Conservation (phyloP, 2,888 invertebrate species). For the Pyrocoelia pectoralis region DNA sequence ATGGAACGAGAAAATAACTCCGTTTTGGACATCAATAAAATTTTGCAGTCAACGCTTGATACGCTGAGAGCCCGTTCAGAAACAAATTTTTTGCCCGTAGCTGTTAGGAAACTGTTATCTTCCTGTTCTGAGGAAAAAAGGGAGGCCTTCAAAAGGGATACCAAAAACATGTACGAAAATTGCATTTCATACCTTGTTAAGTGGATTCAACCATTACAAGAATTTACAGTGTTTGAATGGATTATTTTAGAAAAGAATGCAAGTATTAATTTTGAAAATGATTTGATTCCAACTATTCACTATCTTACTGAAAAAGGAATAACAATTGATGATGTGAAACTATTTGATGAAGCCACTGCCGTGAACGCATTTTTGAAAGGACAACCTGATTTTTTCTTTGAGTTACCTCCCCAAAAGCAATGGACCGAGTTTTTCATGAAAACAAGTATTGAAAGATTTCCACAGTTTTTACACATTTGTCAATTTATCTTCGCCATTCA, state of each 20-base stretch:
- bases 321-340: not conserved
- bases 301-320: not conserved
- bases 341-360: not conserved
- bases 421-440: too few species aligned
- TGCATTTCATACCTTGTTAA: not conserved
- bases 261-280: not conserved
- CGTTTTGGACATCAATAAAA: not conserved
- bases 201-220: not conserved
- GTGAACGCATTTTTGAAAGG: not conserved
- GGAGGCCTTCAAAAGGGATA: not conserved
- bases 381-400: too few species aligned
- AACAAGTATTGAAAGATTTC: too few species aligned
- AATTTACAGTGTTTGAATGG: not conserved
- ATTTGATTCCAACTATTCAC: not conserved
- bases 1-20: not conserved
- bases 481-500: too few species aligned
- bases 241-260: not conserved
- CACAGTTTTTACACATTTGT: too few species aligned
- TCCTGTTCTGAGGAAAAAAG: too few species aligned
- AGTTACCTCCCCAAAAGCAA: too few species aligned
- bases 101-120: not conserved
- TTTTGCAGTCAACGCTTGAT: not conserved
- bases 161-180: not conserved
- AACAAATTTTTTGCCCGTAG: not conserved
- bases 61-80: not conserved